phyloP scores from a whole-genome alignment of 2,113 vertebrate genomes.

The Pithys albifrons region DNA sequence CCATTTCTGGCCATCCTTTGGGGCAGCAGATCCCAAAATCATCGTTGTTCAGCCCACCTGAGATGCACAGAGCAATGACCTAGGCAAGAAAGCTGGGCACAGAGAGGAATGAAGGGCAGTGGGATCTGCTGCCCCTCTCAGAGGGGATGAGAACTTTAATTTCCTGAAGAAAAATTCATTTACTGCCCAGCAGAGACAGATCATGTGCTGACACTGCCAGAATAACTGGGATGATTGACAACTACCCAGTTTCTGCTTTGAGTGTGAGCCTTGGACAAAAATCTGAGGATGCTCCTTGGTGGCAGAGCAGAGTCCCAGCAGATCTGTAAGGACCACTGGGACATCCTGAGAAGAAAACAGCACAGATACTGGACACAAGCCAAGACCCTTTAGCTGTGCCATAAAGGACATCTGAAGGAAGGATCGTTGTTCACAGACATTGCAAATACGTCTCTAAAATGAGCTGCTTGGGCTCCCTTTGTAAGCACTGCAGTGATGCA shows the following conservation, averaged over 20 bases:
- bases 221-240: not conserved
- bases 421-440: not conserved
- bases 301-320: not conserved
- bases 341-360: not conserved
- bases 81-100: not conserved
- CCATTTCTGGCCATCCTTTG: not conserved
- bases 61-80: fast-evolving
- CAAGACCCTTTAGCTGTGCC: not conserved
- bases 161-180: not conserved
- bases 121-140: not conserved
- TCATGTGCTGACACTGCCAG: not conserved
- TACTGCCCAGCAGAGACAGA: too few species aligned
- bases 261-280: not conserved
- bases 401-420: not conserved
- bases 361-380: not conserved
- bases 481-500: not conserved
- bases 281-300: not conserved
- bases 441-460: not conserved
- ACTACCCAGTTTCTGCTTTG: not conserved
- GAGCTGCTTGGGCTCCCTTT: not conserved
- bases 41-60: not conserved
- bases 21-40: not conserved
- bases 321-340: not conserved
- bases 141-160: not conserved
- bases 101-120: not conserved